Evolutionary conservation across 1,140 invertebrate genomes (phyloP), one percentile per base, ranked within the genome.

Genomic region (Drosophila jambulina): DNA sequence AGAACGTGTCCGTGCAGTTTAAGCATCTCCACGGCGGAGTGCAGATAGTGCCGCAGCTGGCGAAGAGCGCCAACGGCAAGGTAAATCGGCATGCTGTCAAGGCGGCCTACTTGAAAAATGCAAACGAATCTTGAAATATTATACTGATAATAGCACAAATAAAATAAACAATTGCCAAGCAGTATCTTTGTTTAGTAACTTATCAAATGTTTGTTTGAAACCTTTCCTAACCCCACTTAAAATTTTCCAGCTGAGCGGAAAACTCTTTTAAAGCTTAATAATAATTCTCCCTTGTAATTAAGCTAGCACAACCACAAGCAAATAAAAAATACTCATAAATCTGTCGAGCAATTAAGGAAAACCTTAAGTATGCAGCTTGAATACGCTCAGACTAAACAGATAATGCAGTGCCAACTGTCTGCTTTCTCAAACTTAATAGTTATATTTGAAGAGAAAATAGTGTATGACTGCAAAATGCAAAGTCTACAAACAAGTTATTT

Each of bases 51-150:
- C 42, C 32, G 4, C 75, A 78, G 21, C 45, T 78, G 75, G 75
- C 75, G 1, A 78, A 78, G 23, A 78, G 75, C 12, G 75, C 75
- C 51, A 78, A 78, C 38, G 75, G 75, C 0, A 78, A 78, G 43
- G 80, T 87, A 2, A 87, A 88, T 34, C 68, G 84, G 9, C 69
- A 75, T 15, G 80, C 72, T 6, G 84, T 87, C 1, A 87, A 84
- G 21, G 46, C 61, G 0, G 61, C 68, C n/a, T 87, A 78, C 56
- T 57, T 87, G 19, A 63, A 48, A 17, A 42, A 46, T 62, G 58
- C 12, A 3, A n/a, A 23, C 7, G 10, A 38, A 32, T 40, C 60
- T 17, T 49, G 27, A 29, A 25, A 25, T 34, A n/a, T 19, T 19
- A 15, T 17, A 68, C n/a, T 62, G 15, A 42, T 63, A 65, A 17